These are phyloP conservation scores for Carduelis carduelis DNA, from an alignment of 2,797 vertebrate genomes.

Conservation along the genomic window DNA sequence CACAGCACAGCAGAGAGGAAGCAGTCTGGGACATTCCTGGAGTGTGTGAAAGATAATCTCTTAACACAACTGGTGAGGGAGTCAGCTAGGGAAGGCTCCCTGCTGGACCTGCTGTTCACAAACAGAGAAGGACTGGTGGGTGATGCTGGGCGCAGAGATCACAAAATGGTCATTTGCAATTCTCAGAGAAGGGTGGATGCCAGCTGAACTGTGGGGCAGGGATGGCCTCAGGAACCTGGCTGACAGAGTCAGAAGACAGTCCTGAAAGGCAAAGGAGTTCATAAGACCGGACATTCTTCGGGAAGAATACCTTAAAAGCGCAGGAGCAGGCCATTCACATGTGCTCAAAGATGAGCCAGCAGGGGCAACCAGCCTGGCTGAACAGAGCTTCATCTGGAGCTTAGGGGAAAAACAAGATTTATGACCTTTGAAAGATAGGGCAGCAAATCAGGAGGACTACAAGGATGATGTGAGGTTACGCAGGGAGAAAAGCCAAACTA, in stretches of 20 bases:
- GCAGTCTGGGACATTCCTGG: neutral
- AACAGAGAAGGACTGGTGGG: neutral
- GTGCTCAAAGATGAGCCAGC: neutral
- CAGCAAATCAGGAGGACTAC: neutral
- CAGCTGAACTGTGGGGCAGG: neutral
- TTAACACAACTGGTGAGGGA: no score
- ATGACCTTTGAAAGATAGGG: neutral
- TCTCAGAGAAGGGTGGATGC: neutral
- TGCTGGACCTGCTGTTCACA: neutral
- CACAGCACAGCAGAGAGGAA: neutral
- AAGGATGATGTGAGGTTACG: neutral
- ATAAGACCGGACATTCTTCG: accelerated
- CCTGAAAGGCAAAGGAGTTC: neutral
- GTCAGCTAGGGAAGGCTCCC: neutral
- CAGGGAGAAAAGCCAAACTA: neutral
- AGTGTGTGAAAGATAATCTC: neutral
- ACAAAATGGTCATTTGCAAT: neutral
- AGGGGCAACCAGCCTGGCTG: neutral
- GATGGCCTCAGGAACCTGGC: neutral
- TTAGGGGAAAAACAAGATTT: neutral
- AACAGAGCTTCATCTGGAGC: neutral
- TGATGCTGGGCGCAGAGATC: neutral
- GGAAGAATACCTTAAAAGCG: neutral
- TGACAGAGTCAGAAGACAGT: neutral
- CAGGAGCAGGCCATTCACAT: neutral